Percentiles rank a stretch among this genome's conserved stretches.
These are phyloP conservation scores for Morpho helenor DNA, from an alignment of 2,888 invertebrate species.

Conservation along the genomic window DNA sequence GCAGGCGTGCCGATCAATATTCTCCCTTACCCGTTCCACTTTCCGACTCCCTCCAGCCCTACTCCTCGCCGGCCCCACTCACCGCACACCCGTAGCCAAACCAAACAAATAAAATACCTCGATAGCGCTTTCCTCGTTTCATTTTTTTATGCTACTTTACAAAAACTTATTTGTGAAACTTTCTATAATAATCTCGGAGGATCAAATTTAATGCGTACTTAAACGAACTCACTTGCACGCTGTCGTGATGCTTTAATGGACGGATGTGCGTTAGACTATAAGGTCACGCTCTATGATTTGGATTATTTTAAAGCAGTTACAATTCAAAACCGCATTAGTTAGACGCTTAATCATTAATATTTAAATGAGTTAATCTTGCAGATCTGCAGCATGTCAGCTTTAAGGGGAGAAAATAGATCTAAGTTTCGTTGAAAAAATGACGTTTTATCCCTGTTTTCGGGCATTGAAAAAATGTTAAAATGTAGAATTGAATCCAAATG, in stretches of 20 bases:
- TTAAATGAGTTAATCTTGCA: too few species aligned
- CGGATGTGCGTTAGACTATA: too few species aligned
- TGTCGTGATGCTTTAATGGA: background rate
- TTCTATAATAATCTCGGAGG: background rate
- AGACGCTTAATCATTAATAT: too few species aligned
- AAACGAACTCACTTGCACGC: conserved; percentile 1
- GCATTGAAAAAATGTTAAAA: too few species aligned
- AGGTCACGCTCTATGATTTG: too few species aligned
- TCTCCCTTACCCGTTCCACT: conserved; percentile 32
- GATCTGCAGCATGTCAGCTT: too few species aligned
- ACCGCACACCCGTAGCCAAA: conserved; percentile 24
- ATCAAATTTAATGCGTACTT: conserved; percentile 5
- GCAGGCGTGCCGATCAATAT: conserved; percentile 62
- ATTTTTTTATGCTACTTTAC: conserved; percentile 12
- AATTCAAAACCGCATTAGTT: too few species aligned
- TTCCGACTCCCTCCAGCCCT: conserved; percentile 18
- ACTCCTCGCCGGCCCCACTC: conserved; percentile 19
- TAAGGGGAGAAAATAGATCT: too few species aligned
- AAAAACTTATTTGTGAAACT: conserved; percentile 3
- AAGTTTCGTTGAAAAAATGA: too few species aligned
- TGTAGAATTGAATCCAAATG: too few species aligned
- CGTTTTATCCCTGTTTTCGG: too few species aligned
- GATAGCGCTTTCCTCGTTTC: conserved; percentile 20
- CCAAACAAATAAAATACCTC: conserved; percentile 30
- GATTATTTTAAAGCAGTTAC: too few species aligned